Evolutionary conservation across 2,797 vertebrate genomes (phyloP).

Genomic region (Apogon hyalosoma): DNA sequence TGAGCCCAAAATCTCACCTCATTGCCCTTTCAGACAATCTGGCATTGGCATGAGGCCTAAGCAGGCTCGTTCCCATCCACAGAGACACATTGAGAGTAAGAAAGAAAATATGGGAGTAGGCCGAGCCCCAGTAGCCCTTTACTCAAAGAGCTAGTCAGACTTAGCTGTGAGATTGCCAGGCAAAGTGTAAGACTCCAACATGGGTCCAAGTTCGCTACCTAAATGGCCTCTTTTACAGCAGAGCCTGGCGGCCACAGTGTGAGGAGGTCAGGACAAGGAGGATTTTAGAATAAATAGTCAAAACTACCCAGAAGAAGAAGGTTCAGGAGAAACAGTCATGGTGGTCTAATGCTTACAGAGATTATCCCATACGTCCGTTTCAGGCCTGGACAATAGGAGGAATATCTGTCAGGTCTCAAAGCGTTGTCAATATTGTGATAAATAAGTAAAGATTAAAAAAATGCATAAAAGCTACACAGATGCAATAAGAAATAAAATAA

Average conservation of each 20-base stretch:
- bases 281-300: constrained; percentile 31
- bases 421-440: no score
- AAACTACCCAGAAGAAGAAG: constrained; percentile 16
- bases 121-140: constrained; percentile 49
- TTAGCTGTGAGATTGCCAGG: constrained; percentile 28
- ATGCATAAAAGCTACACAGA: no score
- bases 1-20: constrained; percentile 70
- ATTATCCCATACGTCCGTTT: constrained; percentile 3
- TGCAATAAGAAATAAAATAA: no score
- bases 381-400: no score
- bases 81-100: constrained; percentile 45
- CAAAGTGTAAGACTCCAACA: constrained; percentile 17
- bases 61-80: constrained; percentile 49
- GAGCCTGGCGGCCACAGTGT: constrained; percentile 17
- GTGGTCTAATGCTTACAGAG: constrained; percentile 25
- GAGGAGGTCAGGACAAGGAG: constrained; percentile 9
- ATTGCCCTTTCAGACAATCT: constrained; percentile 62
- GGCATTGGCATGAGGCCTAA: constrained; percentile 35
- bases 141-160: constrained; percentile 37
- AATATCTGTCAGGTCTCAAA: no score
- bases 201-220: constrained; percentile 44
- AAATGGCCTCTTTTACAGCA: constrained; percentile 46
- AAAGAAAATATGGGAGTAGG: constrained; percentile 27
- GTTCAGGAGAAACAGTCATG: constrained; percentile 12
- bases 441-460: no score